Base-by-base conservation (phyloP, 2,888 invertebrate species). In the Rhaphigaster nebulosa region DNA sequence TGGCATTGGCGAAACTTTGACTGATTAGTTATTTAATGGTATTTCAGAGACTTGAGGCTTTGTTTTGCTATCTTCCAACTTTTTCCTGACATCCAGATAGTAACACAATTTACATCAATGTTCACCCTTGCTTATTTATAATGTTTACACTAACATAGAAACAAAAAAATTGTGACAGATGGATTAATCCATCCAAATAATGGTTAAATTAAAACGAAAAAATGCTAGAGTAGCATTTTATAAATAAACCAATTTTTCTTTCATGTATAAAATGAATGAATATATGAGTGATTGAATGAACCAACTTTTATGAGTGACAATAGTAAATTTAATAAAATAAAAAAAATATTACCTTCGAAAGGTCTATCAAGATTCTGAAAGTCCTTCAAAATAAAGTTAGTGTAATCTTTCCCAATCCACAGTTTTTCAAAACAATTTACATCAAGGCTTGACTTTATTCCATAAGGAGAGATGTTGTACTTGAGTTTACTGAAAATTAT, bases 381-480 rank as follows among this genome's bases (percentile, higher is more conserved):
- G 94, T 99, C 99, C 94, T 98, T 98, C 91, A 98, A 97, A 92
- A 99, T 99, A 93, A 99, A 99, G 94, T 99, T 99, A 0, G 97
- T 96, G 93, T 99, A 99, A 93, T 99, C 99, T 94, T 99, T 99
- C 91, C 99, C 99, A 88, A 98, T 96, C 99, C 99, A 99, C 90
- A 97, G 94, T 93, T 98, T 98, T 18, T 90, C 90, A 90, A 52
- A 90, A 70, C 56, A 90, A 4, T 34, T 54, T 1, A 90, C 52
- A 54, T 90, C 84, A 26, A 90, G 54, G 41, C 41, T 80, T 3
- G 80, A 80, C 41, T 80, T 80, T 41, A 80, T 80, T 41, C 80
- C 80, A n/a, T 45, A n/a, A 23, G 80, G 41, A 41, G 80, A 41
- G 10, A 38, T 38, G 41, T 80, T 80, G 12, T 5, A 41, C 26